Evolutionary conservation across 2,888 invertebrate species (phyloP).

Genomic region (Vanessa cardui): DNA sequence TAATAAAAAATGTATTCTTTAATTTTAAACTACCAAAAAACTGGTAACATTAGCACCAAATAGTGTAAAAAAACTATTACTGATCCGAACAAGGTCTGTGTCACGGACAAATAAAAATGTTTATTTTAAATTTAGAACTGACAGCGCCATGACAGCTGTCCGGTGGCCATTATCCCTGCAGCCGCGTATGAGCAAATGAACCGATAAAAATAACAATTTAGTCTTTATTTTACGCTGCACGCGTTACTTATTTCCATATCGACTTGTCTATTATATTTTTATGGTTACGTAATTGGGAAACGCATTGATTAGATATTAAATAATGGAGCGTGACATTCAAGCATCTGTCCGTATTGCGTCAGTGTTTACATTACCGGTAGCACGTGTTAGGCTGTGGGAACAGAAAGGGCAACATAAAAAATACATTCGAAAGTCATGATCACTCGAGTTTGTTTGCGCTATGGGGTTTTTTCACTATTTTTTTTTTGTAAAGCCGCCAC

Average conservation of each 20-base stretch:
- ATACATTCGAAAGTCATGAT: conserved; percentile 55
- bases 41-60: background rate
- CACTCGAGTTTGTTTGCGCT: conserved; percentile 45
- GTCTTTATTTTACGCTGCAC: conserved; percentile 22
- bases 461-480: conserved; percentile 34
- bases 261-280: conserved; percentile 5
- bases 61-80: conserved; percentile 12
- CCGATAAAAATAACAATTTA: conserved; percentile 73
- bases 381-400: conserved; percentile 62
- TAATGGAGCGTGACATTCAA: conserved; percentile 58
- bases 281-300: conserved; percentile 9
- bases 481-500: conserved; percentile 43
- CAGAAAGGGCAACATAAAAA: conserved; percentile 47
- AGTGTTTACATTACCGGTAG: conserved; percentile 58
- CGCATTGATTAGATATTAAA: conserved; percentile 43
- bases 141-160: conserved; percentile 75
- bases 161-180: conserved; percentile 62
- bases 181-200: conserved; percentile 70
- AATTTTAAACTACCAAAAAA: background rate
- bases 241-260: conserved; percentile 1
- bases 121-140: conserved; percentile 78
- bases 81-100: conserved; percentile 40
- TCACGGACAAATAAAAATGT: conserved; percentile 69
- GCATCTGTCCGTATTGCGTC: conserved; percentile 35
- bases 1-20: background rate